Evolutionary conservation across 2,888 invertebrate species (phyloP).

Genomic region (Drosophila borealis): DNA sequence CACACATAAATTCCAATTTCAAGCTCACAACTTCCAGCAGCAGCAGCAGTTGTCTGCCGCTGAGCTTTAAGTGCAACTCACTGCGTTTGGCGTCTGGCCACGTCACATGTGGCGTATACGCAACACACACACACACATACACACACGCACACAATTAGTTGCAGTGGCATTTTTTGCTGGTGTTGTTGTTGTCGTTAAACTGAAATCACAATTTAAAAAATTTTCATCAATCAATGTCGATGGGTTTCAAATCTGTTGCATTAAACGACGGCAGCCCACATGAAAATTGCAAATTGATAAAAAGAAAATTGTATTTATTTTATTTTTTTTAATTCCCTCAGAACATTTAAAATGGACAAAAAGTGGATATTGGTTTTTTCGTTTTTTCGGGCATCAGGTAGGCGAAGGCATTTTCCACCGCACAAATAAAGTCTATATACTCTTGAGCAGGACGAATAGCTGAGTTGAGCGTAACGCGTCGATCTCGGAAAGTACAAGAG

Average conservation of each 20-base stretch:
- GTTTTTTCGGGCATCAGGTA: too few relatives aligned
- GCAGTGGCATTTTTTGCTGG: constrained; percentile 15
- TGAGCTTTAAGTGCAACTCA: constrained; percentile 58
- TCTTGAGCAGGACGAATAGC: too few relatives aligned
- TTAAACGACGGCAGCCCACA: constrained; percentile 25
- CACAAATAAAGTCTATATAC: too few relatives aligned
- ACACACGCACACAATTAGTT: constrained; percentile 55
- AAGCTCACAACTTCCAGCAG: constrained; percentile 39
- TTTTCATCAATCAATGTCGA: constrained; percentile 79
- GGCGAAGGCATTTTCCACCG: too few relatives aligned
- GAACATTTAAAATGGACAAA: too few relatives aligned
- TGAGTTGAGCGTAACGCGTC: too few relatives aligned
- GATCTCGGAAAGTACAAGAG: too few relatives aligned
- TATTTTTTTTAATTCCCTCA: background rate
- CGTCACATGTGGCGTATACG: constrained; percentile 51
- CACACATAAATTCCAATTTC: constrained; percentile 63
- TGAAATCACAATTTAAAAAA: constrained; percentile 53
- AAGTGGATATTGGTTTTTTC: too few relatives aligned
- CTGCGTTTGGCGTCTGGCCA: constrained; percentile 22
- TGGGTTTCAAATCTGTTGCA: constrained; percentile 53
- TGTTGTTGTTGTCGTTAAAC: constrained; percentile 19
- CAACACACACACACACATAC: constrained; percentile 25
- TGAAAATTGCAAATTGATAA: constrained; percentile 21
- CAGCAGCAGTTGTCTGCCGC: constrained; percentile 49
- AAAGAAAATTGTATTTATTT: constrained; percentile 22